Conservation (phyloP, 2,888 invertebrate genomes). For the Hemistola chrysoprasaria region DNA sequence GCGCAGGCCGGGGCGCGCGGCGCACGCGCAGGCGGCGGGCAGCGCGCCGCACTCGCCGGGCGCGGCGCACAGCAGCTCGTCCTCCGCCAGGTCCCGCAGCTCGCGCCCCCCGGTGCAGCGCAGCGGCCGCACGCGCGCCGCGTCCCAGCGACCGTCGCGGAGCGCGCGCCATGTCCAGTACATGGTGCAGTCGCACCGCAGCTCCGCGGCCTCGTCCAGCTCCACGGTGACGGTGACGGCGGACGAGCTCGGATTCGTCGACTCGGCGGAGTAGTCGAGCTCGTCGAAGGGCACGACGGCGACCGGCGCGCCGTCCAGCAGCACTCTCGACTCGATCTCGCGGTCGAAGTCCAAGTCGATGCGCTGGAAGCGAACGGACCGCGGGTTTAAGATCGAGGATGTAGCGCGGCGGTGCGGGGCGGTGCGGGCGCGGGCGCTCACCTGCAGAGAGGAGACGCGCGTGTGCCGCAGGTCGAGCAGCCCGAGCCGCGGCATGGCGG, state of each 20-base stretch:
- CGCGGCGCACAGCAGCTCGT: constrained; percentile 29
- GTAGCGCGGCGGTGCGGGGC: neutral
- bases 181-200: constrained; percentile 27
- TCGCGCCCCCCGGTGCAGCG: neutral
- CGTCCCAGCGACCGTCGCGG: neutral
- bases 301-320: constrained; percentile 5
- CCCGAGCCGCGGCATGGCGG: no score
- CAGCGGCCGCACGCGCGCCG: neutral
- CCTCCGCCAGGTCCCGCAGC: constrained; percentile 24
- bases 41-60: neutral
- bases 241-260: neutral
- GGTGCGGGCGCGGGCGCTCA: no score
- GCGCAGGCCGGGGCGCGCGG: neutral
- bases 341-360: constrained; percentile 16
- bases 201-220: constrained; percentile 3
- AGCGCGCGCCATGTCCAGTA: constrained; percentile 20
- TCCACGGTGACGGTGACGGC: neutral
- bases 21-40: constrained; percentile 1
- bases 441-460: no score
- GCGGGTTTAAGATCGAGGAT: neutral
- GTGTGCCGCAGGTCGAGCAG: no score
- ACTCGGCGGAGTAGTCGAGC: constrained; percentile 6
- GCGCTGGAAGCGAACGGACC: constrained; percentile 9
- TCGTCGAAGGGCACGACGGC: constrained; percentile 2
- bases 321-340: neutral